phyloP scores from a whole-genome alignment of 2,888 invertebrate species.

The Drosophila suboccidentalis region DNA sequence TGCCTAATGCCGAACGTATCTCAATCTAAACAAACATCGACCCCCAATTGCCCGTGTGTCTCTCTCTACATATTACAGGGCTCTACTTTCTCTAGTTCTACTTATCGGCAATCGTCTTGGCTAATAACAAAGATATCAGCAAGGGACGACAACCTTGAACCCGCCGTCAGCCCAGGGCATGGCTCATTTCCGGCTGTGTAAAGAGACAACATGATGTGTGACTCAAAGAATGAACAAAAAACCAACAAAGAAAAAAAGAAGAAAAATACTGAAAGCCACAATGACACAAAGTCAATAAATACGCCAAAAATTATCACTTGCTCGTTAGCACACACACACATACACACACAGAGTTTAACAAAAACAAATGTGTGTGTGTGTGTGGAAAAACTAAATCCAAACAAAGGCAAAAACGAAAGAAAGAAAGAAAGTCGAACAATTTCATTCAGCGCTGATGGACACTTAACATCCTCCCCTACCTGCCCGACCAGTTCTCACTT shows the following conservation, averaged over 20 bases:
- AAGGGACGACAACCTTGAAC: constrained; percentile 65
- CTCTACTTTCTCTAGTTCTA: constrained; percentile 28
- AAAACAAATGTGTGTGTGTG: constrained; percentile 13
- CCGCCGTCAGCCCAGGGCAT: constrained; percentile 33
- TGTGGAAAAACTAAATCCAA: constrained; percentile 33
- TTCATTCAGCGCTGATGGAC: constrained; percentile 60
- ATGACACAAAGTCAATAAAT: constrained; percentile 77
- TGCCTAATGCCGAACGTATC: constrained; percentile 36
- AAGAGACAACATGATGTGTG: constrained; percentile 41
- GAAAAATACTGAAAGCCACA: constrained; percentile 54
- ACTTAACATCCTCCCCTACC: constrained; percentile 56
- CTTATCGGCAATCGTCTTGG: constrained; percentile 48
- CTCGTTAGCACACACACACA: constrained; percentile 65
- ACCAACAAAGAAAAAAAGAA: not conserved
- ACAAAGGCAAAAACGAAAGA: constrained; percentile 49
- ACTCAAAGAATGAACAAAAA: constrained; percentile 26
- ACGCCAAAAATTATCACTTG: constrained; percentile 76
- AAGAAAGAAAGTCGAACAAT: constrained; percentile 68
- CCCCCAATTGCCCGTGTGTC: not conserved
- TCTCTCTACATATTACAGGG: not conserved
- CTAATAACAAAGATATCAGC: constrained; percentile 75
- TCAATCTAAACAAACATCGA: constrained; percentile 50
- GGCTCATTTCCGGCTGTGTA: constrained; percentile 70
- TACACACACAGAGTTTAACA: constrained; percentile 6
- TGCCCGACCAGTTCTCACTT: constrained; percentile 19